A percentile compares a stretch with the other conserved stretches of the same genome.
Conservation (phyloP, 2,113 vertebrate genomes). For the Aegithalos caudatus region DNA sequence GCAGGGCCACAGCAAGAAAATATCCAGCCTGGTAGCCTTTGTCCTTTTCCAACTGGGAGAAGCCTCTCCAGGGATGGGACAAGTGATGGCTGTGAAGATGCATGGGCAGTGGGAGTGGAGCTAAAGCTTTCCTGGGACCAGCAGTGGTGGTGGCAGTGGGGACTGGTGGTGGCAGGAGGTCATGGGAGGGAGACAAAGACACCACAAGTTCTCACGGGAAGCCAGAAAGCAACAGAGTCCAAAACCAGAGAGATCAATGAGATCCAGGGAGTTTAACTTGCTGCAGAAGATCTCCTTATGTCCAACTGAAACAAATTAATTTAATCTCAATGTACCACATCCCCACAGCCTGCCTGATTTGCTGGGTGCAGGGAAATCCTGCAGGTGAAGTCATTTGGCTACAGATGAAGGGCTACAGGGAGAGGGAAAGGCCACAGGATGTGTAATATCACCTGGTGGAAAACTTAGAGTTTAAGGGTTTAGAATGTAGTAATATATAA, state of each 20-base stretch:
- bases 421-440: background rate
- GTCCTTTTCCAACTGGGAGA: background rate
- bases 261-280: background rate
- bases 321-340: background rate
- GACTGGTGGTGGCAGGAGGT: background rate
- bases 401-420: background rate
- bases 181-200: background rate
- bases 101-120: fast-evolving
- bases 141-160: background rate
- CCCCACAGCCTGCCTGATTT: background rate
- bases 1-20: background rate
- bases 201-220: background rate
- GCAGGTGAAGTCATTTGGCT: background rate
- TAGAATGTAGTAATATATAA: background rate
- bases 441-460: background rate
- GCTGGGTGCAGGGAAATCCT: background rate
- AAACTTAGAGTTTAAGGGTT: background rate
- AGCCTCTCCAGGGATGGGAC: fast-evolving
- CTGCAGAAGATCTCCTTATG: background rate
- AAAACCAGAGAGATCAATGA: background rate
- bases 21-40: background rate
- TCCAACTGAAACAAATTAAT: background rate
- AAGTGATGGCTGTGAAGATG: background rate
- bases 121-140: fast-evolving
- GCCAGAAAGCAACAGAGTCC: background rate